Evolutionary conservation across 2,797 vertebrate genomes (phyloP).

Genomic region (Benthosema pterotum): DNA sequence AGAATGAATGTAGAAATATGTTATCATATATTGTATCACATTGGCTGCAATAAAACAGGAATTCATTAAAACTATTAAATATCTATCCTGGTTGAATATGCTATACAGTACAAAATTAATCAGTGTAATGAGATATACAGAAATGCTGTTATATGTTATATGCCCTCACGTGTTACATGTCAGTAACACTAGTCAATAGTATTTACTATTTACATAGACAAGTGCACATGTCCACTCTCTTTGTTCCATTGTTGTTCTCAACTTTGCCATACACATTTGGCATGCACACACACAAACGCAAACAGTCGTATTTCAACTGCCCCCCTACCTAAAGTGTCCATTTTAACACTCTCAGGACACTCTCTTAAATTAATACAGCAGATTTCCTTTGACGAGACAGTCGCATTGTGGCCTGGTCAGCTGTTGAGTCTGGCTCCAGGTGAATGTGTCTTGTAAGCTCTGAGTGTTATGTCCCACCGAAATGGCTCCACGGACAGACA

Average conservation of each 20-base stretch:
- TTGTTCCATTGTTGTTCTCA: too few relatives aligned
- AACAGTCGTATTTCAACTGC: constrained; percentile 24
- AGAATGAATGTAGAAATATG: too few relatives aligned
- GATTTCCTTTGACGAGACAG: constrained; percentile 44
- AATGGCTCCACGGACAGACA: constrained; percentile 34
- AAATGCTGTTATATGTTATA: too few relatives aligned
- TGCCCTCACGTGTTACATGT: not conserved
- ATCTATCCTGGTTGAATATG: not conserved
- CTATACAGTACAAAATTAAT: not conserved
- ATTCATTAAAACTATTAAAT: too few relatives aligned
- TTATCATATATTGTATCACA: too few relatives aligned
- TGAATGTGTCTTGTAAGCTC: constrained; percentile 65
- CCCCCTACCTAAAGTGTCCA: too few relatives aligned
- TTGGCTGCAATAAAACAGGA: too few relatives aligned
- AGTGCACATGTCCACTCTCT: constrained; percentile 7
- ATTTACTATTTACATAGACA: constrained; percentile 9
- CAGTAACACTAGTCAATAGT: not conserved
- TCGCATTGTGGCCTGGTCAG: constrained; percentile 62
- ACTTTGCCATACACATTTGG: not conserved
- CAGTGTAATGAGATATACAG: not conserved
- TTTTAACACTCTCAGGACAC: too few relatives aligned
- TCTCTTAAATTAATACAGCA: too few relatives aligned
- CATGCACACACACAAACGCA: constrained; percentile 7
- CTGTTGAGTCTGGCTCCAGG: constrained; percentile 78
- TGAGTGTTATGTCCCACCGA: constrained; percentile 40